Evolutionary conservation across 2,797 vertebrate species (phyloP).

Genomic region (Chanos chanos): DNA sequence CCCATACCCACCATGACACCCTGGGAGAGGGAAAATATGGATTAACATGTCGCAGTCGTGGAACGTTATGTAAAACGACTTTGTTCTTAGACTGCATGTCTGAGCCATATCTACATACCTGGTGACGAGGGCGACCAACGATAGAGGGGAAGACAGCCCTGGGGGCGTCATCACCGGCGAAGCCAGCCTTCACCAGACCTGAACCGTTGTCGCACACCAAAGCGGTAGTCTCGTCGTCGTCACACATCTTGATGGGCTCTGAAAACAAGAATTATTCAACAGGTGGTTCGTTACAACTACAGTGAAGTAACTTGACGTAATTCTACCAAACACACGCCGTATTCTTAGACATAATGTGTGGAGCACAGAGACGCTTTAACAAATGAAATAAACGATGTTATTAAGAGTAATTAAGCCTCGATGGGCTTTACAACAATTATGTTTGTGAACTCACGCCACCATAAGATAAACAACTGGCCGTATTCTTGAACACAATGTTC

Average conservation of each 20-base stretch:
- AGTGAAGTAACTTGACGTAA: neutral
- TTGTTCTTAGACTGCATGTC: neutral
- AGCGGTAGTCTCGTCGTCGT: constrained; percentile 95
- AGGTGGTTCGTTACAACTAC: neutral
- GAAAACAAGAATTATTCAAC: constrained; percentile 21
- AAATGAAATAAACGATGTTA: too few relatives aligned
- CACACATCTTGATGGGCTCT: constrained; percentile 88
- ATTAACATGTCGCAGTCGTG: neutral
- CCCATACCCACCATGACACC: constrained; percentile 83
- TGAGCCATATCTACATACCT: constrained; percentile 78
- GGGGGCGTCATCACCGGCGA: constrained; percentile 95
- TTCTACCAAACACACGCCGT: neutral
- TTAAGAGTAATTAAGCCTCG: too few relatives aligned
- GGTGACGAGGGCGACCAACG: constrained; percentile 96
- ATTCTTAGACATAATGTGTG: too few relatives aligned
- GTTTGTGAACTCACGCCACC: too few relatives aligned
- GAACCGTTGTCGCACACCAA: constrained; percentile 98
- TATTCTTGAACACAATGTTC: too few relatives aligned
- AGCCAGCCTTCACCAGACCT: constrained; percentile 97
- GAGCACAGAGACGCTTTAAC: neutral
- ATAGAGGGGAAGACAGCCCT: constrained; percentile 98
- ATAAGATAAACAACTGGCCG: too few relatives aligned
- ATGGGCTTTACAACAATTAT: too few relatives aligned
- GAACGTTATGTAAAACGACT: too few relatives aligned
- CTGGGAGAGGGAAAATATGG: constrained; percentile 48